Conservation (phyloP, 2,113 vertebrate genomes). For the Prochilodus magdalenae region DNA sequence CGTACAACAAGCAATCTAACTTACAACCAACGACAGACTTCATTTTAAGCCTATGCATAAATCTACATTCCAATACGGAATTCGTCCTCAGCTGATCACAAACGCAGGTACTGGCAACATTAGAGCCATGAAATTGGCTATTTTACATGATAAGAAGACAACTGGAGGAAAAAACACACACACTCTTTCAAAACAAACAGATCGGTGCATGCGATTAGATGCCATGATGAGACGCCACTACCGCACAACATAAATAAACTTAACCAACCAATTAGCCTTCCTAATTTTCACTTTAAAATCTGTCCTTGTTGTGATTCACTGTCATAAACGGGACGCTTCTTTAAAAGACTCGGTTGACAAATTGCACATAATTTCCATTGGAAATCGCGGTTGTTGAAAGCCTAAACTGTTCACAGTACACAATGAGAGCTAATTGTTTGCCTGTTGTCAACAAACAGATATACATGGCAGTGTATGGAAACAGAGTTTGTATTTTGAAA, state of each 20-base stretch:
- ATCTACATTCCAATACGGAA: slow-evolving; percentile 73
- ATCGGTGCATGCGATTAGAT: slow-evolving; percentile 3
- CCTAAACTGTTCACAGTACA: background rate
- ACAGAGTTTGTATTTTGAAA: too few relatives aligned
- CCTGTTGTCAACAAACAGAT: background rate
- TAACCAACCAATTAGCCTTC: background rate
- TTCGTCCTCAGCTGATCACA: slow-evolving; percentile 62
- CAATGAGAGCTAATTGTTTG: background rate
- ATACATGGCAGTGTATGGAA: too few relatives aligned
- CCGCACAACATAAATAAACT: background rate
- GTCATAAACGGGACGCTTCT: background rate
- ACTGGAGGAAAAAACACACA: slow-evolving; percentile 39
- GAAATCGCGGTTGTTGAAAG: background rate
- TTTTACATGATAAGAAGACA: slow-evolving; percentile 68
- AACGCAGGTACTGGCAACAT: slow-evolving; percentile 50
- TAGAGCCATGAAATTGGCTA: slow-evolving; percentile 51
- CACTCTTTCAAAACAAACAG: slow-evolving; percentile 38
- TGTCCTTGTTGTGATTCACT: background rate
- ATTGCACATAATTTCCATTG: background rate
- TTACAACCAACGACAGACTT: slow-evolving; percentile 63
- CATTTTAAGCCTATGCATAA: slow-evolving; percentile 74
- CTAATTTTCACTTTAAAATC: slow-evolving; percentile 17
- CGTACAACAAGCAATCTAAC: slow-evolving; percentile 58
- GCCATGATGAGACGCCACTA: slow-evolving; percentile 14
- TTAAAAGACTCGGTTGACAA: background rate